Evolutionary conservation across 2,797 vertebrate genomes (phyloP), one percentile per base, ranked within the genome.

Genomic region (Acanthurus lineatus): DNA sequence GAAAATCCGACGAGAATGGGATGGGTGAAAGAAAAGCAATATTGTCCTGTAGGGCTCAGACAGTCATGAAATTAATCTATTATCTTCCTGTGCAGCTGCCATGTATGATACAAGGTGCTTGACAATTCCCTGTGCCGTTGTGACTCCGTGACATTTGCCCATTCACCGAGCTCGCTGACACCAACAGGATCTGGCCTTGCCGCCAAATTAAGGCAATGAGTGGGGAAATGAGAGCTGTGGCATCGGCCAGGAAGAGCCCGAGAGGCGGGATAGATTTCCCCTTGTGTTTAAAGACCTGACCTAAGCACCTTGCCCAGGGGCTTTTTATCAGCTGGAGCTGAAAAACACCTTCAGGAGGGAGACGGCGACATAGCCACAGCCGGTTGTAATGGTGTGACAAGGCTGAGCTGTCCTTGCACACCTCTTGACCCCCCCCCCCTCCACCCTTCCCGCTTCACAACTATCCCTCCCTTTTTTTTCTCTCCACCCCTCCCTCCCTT

Each of bases 201-300:
- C 78, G 78, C 89, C 94, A 92, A 95, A 96, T 96, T 96, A 96
- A 89, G 90, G 89, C 89, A 95, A 94, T 92, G 86, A 92, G 90
- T 87, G 89, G 87, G 92, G 94, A 88, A 94, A 93, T 89, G 90
- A 93, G 93, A 92, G 84, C 73, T 32, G 90, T 87, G 81, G 90
- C 94, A 87, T 81, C 52, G 42, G 86, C 87, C 80, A 88, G 92
- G 93, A 91, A 93, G 93, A 92, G 85, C 93, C 90, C 67, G 82
- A 95, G 93, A 96, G 93, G 92, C 79, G 84, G 92, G 91, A 93
- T 93, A 88, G 92, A 95, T 95, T 94, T 95, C 93, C 92, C 90
- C 81, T 93, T 95, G 92, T 95, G 95, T 96, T 93, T 92, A 96
- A 96, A 96, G 90, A 89, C 94, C 95, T 95, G 94, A 96, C 93